These are phyloP conservation scores for Digitonthophagus gazella DNA, from an alignment of 2,888 invertebrate genomes.

Conservation along the genomic window DNA sequence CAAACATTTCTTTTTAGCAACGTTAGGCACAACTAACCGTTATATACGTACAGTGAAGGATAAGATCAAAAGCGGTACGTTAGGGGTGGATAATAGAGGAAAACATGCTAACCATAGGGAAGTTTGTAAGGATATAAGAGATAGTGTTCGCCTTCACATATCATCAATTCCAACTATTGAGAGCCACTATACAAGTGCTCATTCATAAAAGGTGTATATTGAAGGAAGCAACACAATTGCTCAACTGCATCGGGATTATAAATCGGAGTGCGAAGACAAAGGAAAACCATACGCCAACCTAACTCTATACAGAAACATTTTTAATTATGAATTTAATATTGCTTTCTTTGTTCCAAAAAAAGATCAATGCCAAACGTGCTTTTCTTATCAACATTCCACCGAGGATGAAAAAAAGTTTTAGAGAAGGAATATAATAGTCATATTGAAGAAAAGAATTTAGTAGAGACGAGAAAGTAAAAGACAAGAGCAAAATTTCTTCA, in stretches of 20 bases:
- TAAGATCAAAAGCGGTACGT: too few species aligned
- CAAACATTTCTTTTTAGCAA: too few species aligned
- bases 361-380: slow-evolving; percentile 37
- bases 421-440: slow-evolving; percentile 16
- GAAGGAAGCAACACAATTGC: slow-evolving; percentile 38
- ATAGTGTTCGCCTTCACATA: too few species aligned
- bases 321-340: slow-evolving; percentile 10
- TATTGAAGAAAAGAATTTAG: slow-evolving; percentile 27
- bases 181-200: too few species aligned
- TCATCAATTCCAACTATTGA: too few species aligned
- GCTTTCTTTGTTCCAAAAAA: slow-evolving; percentile 14
- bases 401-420: neutral
- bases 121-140: too few species aligned
- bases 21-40: too few species aligned
- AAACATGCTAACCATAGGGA: too few species aligned
- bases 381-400: slow-evolving; percentile 36
- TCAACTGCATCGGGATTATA: slow-evolving; percentile 18
- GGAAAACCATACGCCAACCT: neutral
- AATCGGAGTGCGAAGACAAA: slow-evolving; percentile 2
- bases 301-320: slow-evolving; percentile 3
- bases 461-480: slow-evolving; percentile 28
- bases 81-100: too few species aligned
- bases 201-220: slow-evolving; percentile 38
- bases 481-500: slow-evolving; percentile 24
- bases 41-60: too few species aligned